Base-by-base conservation (phyloP, 2,113 vertebrate genomes). In the Odontesthes bonariensis region DNA sequence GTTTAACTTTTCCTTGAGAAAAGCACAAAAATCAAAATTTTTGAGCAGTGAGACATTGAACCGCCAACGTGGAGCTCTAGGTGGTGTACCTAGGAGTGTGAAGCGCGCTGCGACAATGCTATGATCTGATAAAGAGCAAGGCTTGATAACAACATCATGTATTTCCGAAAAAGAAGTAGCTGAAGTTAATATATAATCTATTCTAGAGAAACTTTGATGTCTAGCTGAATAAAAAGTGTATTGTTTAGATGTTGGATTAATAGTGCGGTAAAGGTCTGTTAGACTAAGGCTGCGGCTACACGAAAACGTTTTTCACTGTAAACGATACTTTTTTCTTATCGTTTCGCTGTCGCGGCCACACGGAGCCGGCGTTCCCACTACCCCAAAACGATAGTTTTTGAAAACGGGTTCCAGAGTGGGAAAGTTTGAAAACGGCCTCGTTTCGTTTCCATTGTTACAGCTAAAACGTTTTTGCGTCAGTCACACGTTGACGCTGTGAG, bases 1-100 rank as follows among this genome's bases (percentile, higher is more conserved):
- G n/a, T 31, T 54, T 38, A 59, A 23, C 22, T 70, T 47, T 22
- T 69, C 67, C 14, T 51, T 61, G 17, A 20, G 8, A 52, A 65
- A 65, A 38, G n/a, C 16, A 32, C 47, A 65, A n/a, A 65, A 23
- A 32, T 64, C 11, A 3, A 14, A 4, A 35, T 64, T 33, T 20
- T 46, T 51, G 0, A 64, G 19, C 13, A 64, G 46, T 20, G 2
- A 65, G 5, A 17, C 17, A 32, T 72, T 72, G 27, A 33, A 62
- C 19, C 0, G 13, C 22, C 53, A 54, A 54, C 52, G 11, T 23
- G 11, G 23, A 22, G 19, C 58, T 62, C 22, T 62, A 22, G 47
- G 10, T 1, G 35, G 58, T 13, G 58, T 8, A 40, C 33, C n/a
- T 42, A 51, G 32, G 33, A 22, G 35, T 27, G 47, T 53, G 19